Conservation (phyloP, 2,113 vertebrate genomes). For the Siphamia tubifer region DNA sequence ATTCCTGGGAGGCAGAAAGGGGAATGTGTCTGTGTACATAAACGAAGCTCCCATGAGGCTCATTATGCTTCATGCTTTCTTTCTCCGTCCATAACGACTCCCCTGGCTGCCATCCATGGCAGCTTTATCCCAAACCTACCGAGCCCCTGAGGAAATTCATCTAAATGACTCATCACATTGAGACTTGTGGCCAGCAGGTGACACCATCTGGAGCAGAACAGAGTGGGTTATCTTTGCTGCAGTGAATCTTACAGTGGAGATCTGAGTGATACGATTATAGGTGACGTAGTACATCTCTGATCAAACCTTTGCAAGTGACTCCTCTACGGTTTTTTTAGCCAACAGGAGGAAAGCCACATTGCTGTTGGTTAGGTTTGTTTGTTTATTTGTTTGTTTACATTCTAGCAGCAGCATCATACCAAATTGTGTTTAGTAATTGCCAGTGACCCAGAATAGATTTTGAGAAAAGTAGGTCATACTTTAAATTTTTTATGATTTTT, state of each 20-base stretch:
- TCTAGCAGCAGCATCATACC: too few species aligned
- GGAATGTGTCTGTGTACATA: slow-evolving; percentile 34
- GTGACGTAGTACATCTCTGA: neutral
- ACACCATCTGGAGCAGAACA: slow-evolving; percentile 36
- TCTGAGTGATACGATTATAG: neutral
- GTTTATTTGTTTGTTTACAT: too few species aligned
- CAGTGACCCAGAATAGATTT: too few species aligned
- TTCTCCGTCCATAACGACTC: slow-evolving; percentile 22
- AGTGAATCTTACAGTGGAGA: neutral
- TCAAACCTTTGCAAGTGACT: neutral
- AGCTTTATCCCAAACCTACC: slow-evolving; percentile 27
- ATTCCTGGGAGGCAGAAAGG: slow-evolving; percentile 12
- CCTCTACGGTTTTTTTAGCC: too few species aligned
- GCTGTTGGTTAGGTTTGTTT: neutral
- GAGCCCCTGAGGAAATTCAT: slow-evolving; percentile 2
- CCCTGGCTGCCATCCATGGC: slow-evolving; percentile 22
- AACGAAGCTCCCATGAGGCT: slow-evolving; percentile 47
- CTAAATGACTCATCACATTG: slow-evolving; percentile 38
- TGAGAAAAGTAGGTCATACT: too few species aligned
- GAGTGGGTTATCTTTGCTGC: neutral
- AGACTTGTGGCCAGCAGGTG: slow-evolving; percentile 31
- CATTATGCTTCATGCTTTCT: slow-evolving; percentile 39
- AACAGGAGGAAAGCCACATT: neutral
- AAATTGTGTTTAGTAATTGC: too few species aligned
- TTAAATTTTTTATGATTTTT: too few species aligned